A percentile compares a stretch with the other conserved stretches of the same genome.
phyloP scores from a whole-genome alignment of 2,113 vertebrate species.

The Anthoscopus minutus region DNA sequence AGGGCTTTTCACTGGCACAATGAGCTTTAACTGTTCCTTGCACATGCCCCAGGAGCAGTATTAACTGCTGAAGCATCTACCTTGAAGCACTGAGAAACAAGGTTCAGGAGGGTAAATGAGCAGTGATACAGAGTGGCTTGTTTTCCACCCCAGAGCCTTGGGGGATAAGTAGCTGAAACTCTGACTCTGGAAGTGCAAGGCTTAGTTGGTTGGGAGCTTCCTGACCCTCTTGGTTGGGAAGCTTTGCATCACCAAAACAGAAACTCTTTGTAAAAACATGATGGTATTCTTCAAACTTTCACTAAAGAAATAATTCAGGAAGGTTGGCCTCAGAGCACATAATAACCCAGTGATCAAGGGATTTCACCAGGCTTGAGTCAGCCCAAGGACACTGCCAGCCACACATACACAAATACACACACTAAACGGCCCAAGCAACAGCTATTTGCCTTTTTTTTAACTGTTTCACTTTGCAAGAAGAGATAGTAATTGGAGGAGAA shows the following conservation, averaged over 20 bases:
- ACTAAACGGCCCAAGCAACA: neutral
- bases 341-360: neutral
- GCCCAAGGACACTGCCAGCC: neutral
- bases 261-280: neutral
- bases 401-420: neutral
- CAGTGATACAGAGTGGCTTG: neutral
- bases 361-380: neutral
- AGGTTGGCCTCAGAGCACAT: neutral
- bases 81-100: neutral
- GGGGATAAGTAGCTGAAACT: neutral
- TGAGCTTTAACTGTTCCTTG: conserved; percentile 39
- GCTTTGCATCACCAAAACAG: neutral
- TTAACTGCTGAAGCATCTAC: conserved; percentile 28
- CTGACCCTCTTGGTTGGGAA: neutral
- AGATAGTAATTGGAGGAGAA: neutral
- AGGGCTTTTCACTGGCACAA: conserved; percentile 22
- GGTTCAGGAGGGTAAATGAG: conserved; percentile 35
- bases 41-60: neutral
- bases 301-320: neutral
- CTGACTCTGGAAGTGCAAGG: neutral
- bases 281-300: neutral
- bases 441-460: neutral
- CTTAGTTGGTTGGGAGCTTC: neutral
- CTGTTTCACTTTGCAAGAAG: neutral
- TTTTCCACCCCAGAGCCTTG: neutral